These are phyloP conservation scores for Calephelis nemesis DNA, from an alignment of 1,140 invertebrate species.

Conservation along the genomic window DNA sequence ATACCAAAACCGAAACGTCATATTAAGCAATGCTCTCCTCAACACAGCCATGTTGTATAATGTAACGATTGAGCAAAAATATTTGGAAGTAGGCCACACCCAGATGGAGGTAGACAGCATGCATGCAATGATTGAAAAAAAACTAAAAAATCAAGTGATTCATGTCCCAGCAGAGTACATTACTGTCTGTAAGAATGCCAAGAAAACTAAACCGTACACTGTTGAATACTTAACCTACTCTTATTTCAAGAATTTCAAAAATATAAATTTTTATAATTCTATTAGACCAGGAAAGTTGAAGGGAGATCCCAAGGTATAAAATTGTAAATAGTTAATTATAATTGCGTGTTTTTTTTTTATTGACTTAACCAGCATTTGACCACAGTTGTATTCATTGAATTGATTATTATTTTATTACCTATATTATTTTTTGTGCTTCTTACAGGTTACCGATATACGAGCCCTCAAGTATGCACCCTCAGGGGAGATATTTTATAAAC, in stretches of 20 bases:
- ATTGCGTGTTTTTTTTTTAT: too few species aligned
- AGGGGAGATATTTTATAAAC: slow-evolving; percentile 19
- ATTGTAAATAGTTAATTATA: neutral
- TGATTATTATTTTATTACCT: too few species aligned
- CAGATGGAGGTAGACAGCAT: slow-evolving; percentile 21
- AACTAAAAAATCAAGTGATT: slow-evolving; percentile 12
- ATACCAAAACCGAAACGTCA: neutral
- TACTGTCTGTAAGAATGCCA: neutral
- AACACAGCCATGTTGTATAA: neutral
- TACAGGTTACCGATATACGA: slow-evolving; percentile 15
- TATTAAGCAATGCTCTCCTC: neutral
- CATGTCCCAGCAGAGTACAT: slow-evolving; percentile 3
- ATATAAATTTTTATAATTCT: neutral
- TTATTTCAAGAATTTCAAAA: slow-evolving; percentile 10
- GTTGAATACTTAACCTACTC: neutral
- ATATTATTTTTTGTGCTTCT: neutral
- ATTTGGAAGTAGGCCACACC: slow-evolving; percentile 19
- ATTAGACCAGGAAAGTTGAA: slow-evolving; percentile 18
- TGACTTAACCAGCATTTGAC: too few species aligned
- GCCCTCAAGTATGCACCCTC: slow-evolving; percentile 19
- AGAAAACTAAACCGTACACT: neutral
- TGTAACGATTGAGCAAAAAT: slow-evolving; percentile 19
- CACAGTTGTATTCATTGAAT: too few species aligned
- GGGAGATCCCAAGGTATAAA: slow-evolving; percentile 17
- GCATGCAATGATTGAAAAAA: slow-evolving; percentile 22